Evolutionary conservation across 2,888 invertebrate genomes (phyloP), one percentile per base, ranked within the genome.

Genomic region (Orchesella flavescens): DNA sequence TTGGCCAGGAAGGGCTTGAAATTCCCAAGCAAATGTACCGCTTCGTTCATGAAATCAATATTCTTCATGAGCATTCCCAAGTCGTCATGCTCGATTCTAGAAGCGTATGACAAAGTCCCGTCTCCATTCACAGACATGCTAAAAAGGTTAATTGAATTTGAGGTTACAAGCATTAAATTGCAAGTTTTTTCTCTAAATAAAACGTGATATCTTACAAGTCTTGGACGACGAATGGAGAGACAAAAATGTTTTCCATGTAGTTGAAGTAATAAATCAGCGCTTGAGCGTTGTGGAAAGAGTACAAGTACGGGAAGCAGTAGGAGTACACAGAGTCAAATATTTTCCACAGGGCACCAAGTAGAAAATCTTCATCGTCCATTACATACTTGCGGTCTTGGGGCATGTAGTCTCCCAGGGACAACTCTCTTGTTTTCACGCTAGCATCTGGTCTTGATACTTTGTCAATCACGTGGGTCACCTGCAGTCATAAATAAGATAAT

Each of bases 281-380:
- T 21, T 71, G 63, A n/a, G 71, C 71, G 15, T 34, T 79, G 43
- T 71, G 71, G 17, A 63, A 72, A 1, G 71, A 55, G 24, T 72
- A 79, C 5, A 72, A n/a, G 10, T 71, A 72, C 2, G 71, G 53
- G 17, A 66, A 83, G 46, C 83, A 83, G 17, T 71, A 69, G 2
- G 76, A 49, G 53, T 77, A 76, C 15, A 76, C 72, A 21, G 76
- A 53, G 43, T 83, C 83, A 65, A 83, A 71, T 1, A 66, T 44
- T 57, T 83, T 83, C 76, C 83, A 83, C 5, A 76, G 19, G 0
- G 66, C 61, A 0, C 76, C 83, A 43, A 83, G 17, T 71, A 83
- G 13, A n/a, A 83, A 76, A 44, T 83, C 76, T 34, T 83, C 83
- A 1, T 10, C 24, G 24, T 66, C 80, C 12, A 68, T 57, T 9